Evolutionary conservation across 2,797 vertebrate species (phyloP).

Genomic region (Phataginus tetradactyla): DNA sequence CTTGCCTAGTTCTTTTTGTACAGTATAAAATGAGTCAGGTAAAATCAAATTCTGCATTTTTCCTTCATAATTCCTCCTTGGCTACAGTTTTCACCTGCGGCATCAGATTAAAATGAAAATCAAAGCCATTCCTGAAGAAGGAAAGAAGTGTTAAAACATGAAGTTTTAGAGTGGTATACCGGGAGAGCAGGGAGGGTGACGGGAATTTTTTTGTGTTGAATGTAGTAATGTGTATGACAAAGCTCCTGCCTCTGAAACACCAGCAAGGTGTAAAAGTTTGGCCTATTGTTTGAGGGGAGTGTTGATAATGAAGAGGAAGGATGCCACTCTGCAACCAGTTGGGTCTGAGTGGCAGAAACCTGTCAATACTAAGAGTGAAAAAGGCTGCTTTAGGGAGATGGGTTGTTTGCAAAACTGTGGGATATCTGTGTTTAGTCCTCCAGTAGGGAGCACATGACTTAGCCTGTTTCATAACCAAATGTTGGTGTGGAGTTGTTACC

Average conservation of each 20-base stretch:
- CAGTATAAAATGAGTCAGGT: neutral
- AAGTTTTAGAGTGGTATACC: neutral
- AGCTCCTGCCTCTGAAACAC: neutral
- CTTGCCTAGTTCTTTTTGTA: neutral
- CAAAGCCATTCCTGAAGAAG: neutral
- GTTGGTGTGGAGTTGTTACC: neutral
- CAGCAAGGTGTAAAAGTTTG: neutral
- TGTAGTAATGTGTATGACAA: neutral
- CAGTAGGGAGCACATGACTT: neutral
- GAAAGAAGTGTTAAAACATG: neutral
- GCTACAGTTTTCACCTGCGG: neutral
- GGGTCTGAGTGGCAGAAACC: neutral
- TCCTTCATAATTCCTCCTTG: neutral
- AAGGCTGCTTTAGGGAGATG: neutral
- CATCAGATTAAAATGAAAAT: slow-evolving; percentile 34
- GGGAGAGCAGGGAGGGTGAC: neutral
- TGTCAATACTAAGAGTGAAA: neutral
- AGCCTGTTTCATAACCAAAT: neutral
- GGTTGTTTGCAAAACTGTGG: neutral
- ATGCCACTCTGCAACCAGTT: neutral
- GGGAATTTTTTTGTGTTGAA: neutral
- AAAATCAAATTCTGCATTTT: neutral
- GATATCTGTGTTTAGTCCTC: neutral
- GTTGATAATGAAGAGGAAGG: neutral
- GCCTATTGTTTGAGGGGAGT: neutral